Evolutionary conservation across 2,888 invertebrate genomes (phyloP), one percentile per base, ranked within the genome.

Genomic region (Clistopyga incitator): DNA sequence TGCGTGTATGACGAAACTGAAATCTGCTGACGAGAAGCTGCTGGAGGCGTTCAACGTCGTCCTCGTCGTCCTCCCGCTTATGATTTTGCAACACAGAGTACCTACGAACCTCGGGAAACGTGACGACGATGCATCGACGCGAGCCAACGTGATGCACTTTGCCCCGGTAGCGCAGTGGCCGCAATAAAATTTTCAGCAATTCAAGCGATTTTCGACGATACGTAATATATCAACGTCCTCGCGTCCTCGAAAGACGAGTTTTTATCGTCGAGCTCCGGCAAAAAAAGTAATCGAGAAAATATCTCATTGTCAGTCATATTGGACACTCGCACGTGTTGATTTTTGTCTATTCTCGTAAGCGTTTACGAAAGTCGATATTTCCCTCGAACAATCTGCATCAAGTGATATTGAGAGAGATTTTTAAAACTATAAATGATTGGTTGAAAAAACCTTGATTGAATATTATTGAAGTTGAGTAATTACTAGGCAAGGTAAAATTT

Each of bases 121-220:
- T 87, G 86, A 86, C 84, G 80, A 77, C 81, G 81, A 84, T 85
- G 84, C 82, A 86, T 82, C 78, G 78, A 76, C 65, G 79, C 85
- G 78, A 78, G 77, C 81, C 81, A 81, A 78, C 78, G 75, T 42
- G 81, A 78, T 84, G 70, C 78, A 81, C 81, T 78, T 81, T 68
- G 67, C 59, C 38, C 23, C 34, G 64, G 42, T 68, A 47, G 56
- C 34, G 56, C 42, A 61, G 18, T 29, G 74, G 45, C 54, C 71
- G 50, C 74, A 71, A 78, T 78, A 75, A 78, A 82, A 77, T 77
- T 82, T 72, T 71, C 64, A 65, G 61, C 76, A 42, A 78, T 76
- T 78, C 38, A 79, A 82, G 78, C 78, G 75, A 75, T 84, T 82
- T 47, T 82, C 75, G 42, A 84, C 61, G 64, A 67, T 82, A 74